These are phyloP conservation scores for Callipepla californica DNA, from an alignment of 2,113 vertebrate genomes.

Conservation along the genomic window DNA sequence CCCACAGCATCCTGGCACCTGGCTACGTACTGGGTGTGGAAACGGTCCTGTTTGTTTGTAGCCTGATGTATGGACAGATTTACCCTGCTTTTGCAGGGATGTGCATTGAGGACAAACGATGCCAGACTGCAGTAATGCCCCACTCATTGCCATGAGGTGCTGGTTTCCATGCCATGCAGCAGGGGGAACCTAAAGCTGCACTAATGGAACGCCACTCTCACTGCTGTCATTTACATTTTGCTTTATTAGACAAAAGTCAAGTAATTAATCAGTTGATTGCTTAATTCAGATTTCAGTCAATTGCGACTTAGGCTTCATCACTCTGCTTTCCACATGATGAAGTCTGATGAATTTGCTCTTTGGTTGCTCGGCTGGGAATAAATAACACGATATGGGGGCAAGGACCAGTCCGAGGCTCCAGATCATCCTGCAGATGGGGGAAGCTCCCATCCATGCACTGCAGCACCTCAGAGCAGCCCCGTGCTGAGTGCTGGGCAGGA, in stretches of 20 bases:
- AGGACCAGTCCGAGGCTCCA: not conserved
- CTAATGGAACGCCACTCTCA: not conserved
- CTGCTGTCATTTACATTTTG: constrained; percentile 40
- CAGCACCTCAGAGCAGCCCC: not conserved
- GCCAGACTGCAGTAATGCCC: not conserved
- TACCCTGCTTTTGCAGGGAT: not conserved
- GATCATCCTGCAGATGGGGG: not conserved
- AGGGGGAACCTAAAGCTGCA: not conserved
- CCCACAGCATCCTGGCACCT: not conserved
- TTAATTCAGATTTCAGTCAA: constrained; percentile 51
- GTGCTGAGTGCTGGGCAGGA: not conserved
- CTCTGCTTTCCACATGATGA: constrained; percentile 50
- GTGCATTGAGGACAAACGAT: not conserved
- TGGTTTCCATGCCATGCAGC: not conserved
- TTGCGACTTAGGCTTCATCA: constrained; percentile 28
- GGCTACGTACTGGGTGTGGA: not conserved
- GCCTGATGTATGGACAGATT: not conserved
- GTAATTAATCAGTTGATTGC: constrained; percentile 70
- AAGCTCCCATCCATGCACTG: too few relatives aligned
- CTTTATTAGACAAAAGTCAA: constrained; percentile 71
- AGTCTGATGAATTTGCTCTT: constrained; percentile 28
- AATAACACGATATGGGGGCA: not conserved
- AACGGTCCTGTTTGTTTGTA: not conserved
- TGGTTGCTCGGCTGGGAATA: not conserved
- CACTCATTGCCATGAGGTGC: not conserved